A percentile compares a stretch with the other conserved stretches of the same genome.
phyloP scores from a whole-genome alignment of 37 sponge, comb jelly and placozoan species.

The Hexactinellida sp. region DNA sequence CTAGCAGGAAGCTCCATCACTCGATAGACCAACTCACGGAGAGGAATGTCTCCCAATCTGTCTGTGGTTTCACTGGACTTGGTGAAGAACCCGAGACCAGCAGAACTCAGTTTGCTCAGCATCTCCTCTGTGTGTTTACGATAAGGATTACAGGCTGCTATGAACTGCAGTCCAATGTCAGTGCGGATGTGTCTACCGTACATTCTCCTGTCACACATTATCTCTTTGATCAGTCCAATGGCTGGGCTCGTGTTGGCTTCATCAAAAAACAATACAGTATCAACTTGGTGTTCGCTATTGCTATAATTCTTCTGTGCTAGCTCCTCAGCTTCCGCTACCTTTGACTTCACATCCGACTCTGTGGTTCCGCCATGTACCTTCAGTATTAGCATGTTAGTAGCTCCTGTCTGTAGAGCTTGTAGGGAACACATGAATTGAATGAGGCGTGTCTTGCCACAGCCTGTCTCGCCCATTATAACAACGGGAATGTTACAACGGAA shows the following conservation, averaged over 20 bases:
- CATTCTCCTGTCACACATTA: constrained; percentile 43
- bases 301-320: constrained; percentile 18
- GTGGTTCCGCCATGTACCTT: constrained; percentile 53
- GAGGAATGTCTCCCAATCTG: constrained; percentile 40
- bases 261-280: constrained; percentile 53
- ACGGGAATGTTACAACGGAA: constrained; percentile 78
- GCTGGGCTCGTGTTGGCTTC: constrained; percentile 56
- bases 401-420: constrained; percentile 25
- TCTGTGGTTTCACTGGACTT: neutral
- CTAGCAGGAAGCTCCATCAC: constrained; percentile 81
- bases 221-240: constrained; percentile 45
- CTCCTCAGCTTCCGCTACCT: constrained; percentile 31
- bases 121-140: neutral
- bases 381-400: neutral
- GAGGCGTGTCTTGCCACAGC: constrained; percentile 93
- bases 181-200: constrained; percentile 23
- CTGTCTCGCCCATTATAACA: constrained; percentile 97
- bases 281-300: constrained; percentile 7
- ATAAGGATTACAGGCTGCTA: constrained; percentile 61
- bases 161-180: constrained; percentile 28
- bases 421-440: constrained; percentile 87
- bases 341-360: constrained; percentile 23
- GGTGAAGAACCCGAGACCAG: constrained; percentile 8
- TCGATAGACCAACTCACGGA: constrained; percentile 81
- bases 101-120: constrained; percentile 1